phyloP scores from a whole-genome alignment of 1,140 invertebrate genomes.

The Rhyzopertha dominica region DNA sequence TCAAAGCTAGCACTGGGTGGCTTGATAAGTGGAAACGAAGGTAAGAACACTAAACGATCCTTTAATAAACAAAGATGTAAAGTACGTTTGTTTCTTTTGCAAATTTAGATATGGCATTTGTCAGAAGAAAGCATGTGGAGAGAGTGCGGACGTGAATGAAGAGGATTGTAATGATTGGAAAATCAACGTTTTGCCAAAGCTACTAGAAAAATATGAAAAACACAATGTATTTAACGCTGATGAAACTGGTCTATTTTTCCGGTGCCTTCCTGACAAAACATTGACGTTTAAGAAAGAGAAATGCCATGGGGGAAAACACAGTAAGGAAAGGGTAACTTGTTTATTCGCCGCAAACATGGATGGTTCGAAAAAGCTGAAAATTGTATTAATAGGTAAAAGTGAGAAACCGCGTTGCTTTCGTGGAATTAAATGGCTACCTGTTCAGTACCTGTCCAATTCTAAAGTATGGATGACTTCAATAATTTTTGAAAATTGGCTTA shows the following conservation, averaged over 20 bases:
- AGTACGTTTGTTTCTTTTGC: constrained; percentile 3
- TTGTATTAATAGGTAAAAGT: constrained; percentile 37
- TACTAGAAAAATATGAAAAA: constrained; percentile 20
- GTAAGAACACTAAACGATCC: too few species aligned
- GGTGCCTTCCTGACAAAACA: constrained; percentile 36
- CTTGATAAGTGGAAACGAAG: constrained; percentile 17
- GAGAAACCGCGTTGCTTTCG: constrained; percentile 20
- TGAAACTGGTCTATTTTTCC: constrained; percentile 46
- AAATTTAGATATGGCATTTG: constrained; percentile 4
- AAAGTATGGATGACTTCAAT: constrained; percentile 46
- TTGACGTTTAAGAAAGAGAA: constrained; percentile 22
- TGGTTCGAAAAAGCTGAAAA: constrained; percentile 45
- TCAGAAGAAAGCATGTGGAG: constrained; percentile 10
- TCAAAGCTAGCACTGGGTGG: constrained; percentile 27
- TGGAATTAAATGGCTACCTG: constrained; percentile 38
- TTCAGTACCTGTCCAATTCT: constrained; percentile 43
- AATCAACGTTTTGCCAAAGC: constrained; percentile 9
- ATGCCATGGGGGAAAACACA: constrained; percentile 29
- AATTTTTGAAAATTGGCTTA: constrained; percentile 37
- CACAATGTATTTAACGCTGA: constrained; percentile 46
- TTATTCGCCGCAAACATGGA: constrained; percentile 42
- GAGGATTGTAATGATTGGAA: constrained; percentile 5
- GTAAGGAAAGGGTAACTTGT: constrained; percentile 45
- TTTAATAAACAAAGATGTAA: not conserved
- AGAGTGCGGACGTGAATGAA: constrained; percentile 8